These are phyloP conservation scores for Pollimyrus isidori DNA, from an alignment of 2,113 vertebrate species.

Conservation along the genomic window DNA sequence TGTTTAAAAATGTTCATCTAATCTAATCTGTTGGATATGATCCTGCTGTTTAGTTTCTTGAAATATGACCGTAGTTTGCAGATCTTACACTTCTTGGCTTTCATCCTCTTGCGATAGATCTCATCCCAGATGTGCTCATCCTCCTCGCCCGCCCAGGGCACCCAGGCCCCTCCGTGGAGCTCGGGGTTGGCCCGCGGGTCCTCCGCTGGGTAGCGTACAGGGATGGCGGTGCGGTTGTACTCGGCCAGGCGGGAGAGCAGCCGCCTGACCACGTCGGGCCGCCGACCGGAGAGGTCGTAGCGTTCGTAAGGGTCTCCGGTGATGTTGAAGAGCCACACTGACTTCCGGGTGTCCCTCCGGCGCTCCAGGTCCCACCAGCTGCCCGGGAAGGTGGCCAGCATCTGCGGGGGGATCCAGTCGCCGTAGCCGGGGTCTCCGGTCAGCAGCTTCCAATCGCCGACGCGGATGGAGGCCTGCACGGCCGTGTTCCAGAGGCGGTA, in stretches of 20 bases:
- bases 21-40: constrained; percentile 85
- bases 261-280: constrained; percentile 78
- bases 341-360: constrained; percentile 61
- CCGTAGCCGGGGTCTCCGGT: constrained; percentile 91
- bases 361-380: constrained; percentile 94
- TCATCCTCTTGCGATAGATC: constrained; percentile 53
- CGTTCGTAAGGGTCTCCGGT: constrained; percentile 84
- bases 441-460: constrained; percentile 90
- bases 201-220: constrained; percentile 84
- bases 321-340: constrained; percentile 94
- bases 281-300: constrained; percentile 71
- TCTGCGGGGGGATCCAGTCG: constrained; percentile 89
- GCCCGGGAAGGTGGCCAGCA: constrained; percentile 76
- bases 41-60: constrained; percentile 79
- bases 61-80: constrained; percentile 82
- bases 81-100: constrained; percentile 71
- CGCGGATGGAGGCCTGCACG: constrained; percentile 83
- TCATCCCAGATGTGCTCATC: constrained; percentile 63
- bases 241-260: constrained; percentile 74
- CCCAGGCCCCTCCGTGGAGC: constrained; percentile 89
- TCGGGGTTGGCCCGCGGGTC: constrained; percentile 84
- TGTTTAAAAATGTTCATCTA: constrained; percentile 39
- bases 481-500: constrained; percentile 90
- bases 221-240: constrained; percentile 86
- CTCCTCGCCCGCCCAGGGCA: constrained; percentile 82